Evolutionary conservation across 2,888 invertebrate genomes (phyloP).

Genomic region (Drosophila longiperda): DNA sequence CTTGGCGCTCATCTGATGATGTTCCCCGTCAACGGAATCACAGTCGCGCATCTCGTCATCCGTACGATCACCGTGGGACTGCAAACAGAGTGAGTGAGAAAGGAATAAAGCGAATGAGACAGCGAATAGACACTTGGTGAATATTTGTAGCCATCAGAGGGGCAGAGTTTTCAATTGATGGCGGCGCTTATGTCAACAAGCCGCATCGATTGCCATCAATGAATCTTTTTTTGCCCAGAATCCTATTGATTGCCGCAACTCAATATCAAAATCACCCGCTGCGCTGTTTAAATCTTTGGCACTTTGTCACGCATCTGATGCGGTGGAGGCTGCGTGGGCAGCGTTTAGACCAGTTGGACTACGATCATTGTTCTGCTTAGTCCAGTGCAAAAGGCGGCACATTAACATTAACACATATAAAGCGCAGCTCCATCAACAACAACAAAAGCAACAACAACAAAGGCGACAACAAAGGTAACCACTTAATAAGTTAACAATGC

Average conservation of each 20-base stretch:
- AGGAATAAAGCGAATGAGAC: background rate
- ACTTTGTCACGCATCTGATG: constrained; percentile 51
- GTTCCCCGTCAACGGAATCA: constrained; percentile 84
- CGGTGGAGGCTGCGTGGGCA: constrained; percentile 60
- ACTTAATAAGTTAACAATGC: constrained; percentile 80
- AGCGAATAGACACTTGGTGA: background rate
- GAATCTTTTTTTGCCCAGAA: constrained; percentile 23
- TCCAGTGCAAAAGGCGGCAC: constrained; percentile 28
- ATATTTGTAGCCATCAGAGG: background rate
- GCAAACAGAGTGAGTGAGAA: constrained; percentile 26
- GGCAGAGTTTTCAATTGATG: constrained; percentile 48
- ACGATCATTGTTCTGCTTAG: constrained; percentile 42
- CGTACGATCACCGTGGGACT: constrained; percentile 85
- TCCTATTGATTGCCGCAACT: constrained; percentile 15
- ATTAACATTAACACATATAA: constrained; percentile 40
- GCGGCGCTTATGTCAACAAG: constrained; percentile 73
- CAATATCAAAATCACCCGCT: constrained; percentile 48
- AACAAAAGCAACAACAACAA: background rate
- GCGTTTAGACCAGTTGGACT: constrained; percentile 46
- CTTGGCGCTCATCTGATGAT: constrained; percentile 75
- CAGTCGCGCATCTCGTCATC: constrained; percentile 85
- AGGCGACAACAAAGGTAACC: constrained; percentile 76
- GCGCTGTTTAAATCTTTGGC: constrained; percentile 48
- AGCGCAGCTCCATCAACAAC: constrained; percentile 5
- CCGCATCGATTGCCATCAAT: constrained; percentile 44